A percentile compares a stretch with the other conserved stretches of the same genome.
These are phyloP conservation scores for Drosophila kepulauana DNA, from an alignment of 1,140 invertebrate species.

Conservation along the genomic window DNA sequence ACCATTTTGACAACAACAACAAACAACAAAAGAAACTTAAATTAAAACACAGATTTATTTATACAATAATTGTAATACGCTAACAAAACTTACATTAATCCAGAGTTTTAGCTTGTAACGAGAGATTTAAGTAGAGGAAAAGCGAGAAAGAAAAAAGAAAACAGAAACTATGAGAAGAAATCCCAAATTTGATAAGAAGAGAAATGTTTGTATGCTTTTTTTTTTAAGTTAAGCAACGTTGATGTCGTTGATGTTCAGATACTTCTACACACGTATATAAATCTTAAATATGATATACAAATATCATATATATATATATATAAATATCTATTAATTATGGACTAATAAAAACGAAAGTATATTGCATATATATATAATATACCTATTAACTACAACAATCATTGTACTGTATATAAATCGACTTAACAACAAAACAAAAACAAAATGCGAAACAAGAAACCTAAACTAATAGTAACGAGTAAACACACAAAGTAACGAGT, in stretches of 20 bases:
- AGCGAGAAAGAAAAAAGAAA: background rate
- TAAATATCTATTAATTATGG: conserved; percentile 43
- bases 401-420: conserved; percentile 46
- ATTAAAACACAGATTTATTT: conserved; percentile 18
- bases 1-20: conserved; percentile 15
- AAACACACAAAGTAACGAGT: background rate
- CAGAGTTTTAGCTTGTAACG: conserved; percentile 14
- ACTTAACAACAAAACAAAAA: conserved; percentile 36
- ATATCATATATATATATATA: conserved; percentile 19
- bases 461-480: conserved; percentile 15
- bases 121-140: conserved; percentile 16
- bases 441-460: conserved; percentile 34
- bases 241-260: conserved; percentile 18
- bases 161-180: background rate
- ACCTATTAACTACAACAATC: conserved; percentile 43
- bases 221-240: conserved; percentile 14
- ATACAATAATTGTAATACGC: conserved; percentile 6
- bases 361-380: conserved; percentile 52
- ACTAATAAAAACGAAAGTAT: conserved; percentile 59
- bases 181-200: background rate
- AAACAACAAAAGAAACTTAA: conserved; percentile 2
- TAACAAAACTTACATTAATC: background rate
- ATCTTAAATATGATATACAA: background rate
- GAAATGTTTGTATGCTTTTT: conserved; percentile 23
- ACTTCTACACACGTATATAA: conserved; percentile 28